A percentile compares a stretch with the other conserved stretches of the same genome.
phyloP scores from a whole-genome alignment of 2,888 invertebrate species.

The Meiosimyza decipiens region DNA sequence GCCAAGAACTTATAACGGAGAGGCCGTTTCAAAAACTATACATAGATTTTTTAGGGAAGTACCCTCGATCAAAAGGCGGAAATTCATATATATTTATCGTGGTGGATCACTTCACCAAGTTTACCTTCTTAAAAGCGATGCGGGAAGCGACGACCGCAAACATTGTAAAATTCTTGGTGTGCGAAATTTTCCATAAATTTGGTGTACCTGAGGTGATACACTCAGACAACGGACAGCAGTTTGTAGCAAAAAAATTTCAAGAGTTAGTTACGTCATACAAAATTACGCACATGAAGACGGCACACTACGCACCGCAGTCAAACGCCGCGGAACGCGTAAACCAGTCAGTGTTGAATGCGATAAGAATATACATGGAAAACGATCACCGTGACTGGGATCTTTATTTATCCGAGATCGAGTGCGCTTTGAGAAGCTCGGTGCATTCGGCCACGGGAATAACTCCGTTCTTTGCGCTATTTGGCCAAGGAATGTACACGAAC shows the following conservation, averaged over 20 bases:
- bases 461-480: too few relatives aligned
- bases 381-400: too few relatives aligned
- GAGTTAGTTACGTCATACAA: slow-evolving; percentile 38
- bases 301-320: too few relatives aligned
- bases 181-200: slow-evolving; percentile 48
- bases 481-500: too few relatives aligned
- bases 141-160: slow-evolving; percentile 24
- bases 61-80: slow-evolving; percentile 22
- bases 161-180: slow-evolving; percentile 36
- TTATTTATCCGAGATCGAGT: too few relatives aligned
- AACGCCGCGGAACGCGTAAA: too few relatives aligned
- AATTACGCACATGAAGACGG: too few relatives aligned
- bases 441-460: too few relatives aligned
- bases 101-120: slow-evolving; percentile 42
- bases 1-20: slow-evolving; percentile 30
- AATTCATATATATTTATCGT: slow-evolving; percentile 34
- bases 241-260: slow-evolving; percentile 41
- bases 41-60: slow-evolving; percentile 39
- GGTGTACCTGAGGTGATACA: slow-evolving; percentile 44
- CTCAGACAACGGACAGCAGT: slow-evolving; percentile 46
- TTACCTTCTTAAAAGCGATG: slow-evolving; percentile 38
- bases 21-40: slow-evolving; percentile 39
- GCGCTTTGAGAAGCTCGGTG: too few relatives aligned
- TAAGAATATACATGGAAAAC: too few relatives aligned
- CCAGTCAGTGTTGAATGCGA: too few relatives aligned